phyloP scores from a whole-genome alignment of 1,140 invertebrate species.

The Apis cerana region DNA sequence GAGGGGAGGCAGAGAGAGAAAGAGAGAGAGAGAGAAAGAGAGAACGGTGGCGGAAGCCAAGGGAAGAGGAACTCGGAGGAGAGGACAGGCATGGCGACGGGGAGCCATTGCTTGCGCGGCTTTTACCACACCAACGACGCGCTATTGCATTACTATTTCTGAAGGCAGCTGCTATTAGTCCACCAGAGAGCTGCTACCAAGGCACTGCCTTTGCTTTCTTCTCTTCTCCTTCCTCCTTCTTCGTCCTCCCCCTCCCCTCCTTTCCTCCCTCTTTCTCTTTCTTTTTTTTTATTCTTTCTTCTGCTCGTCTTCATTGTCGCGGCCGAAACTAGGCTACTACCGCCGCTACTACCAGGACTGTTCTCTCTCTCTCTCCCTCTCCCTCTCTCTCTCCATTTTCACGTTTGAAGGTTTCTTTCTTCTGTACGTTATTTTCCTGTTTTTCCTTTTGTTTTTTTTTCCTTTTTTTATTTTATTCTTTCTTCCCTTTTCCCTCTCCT shows the following conservation, averaged over 20 bases:
- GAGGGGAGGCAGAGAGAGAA: no score
- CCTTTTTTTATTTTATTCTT: neutral
- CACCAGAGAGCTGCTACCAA: conserved; percentile 17
- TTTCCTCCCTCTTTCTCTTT: neutral
- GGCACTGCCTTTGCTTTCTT: neutral
- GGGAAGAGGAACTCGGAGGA: conserved; percentile 32
- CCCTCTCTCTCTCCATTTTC: neutral
- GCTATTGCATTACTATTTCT: conserved; percentile 44
- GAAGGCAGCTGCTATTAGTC: conserved; percentile 37
- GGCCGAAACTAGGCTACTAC: conserved; percentile 47
- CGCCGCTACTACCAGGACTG: conserved; percentile 4
- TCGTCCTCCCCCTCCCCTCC: neutral
- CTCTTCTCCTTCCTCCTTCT: neutral
- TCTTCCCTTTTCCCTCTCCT: neutral
- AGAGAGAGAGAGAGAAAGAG: no score
- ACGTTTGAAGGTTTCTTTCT: neutral
- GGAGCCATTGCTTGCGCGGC: conserved; percentile 44
- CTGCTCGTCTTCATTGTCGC: conserved; percentile 48
- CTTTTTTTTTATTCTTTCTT: neutral
- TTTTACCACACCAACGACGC: conserved; percentile 48
- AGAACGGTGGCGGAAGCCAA: neutral
- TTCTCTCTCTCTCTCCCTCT: neutral
- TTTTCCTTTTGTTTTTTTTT: neutral
- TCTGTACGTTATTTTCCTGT: neutral
- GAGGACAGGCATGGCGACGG: conserved; percentile 53